Evolutionary conservation across 1,140 invertebrate genomes (phyloP).

Genomic region (Pogonomyrmex barbatus): DNA sequence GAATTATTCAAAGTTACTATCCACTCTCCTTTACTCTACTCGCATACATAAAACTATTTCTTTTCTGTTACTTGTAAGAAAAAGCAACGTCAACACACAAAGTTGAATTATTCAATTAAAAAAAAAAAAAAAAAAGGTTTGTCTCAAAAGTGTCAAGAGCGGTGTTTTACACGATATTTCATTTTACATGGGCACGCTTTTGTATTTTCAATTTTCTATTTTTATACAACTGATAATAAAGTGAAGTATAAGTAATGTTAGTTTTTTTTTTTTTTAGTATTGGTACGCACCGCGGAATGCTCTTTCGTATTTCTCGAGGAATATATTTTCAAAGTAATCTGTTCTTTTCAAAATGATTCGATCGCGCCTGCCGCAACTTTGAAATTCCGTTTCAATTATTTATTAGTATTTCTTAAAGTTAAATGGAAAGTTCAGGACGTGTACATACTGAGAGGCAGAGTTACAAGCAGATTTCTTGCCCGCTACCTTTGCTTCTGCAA

Average conservation of each 20-base stretch:
- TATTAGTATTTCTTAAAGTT: constrained; percentile 29
- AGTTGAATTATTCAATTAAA: constrained; percentile 25
- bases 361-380: not conserved
- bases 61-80: not conserved
- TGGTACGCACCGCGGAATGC: not conserved
- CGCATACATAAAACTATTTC: constrained; percentile 12
- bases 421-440: not conserved
- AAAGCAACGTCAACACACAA: not conserved
- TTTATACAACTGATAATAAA: not conserved
- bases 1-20: constrained; percentile 44
- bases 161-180: not conserved
- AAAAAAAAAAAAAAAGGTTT: not conserved
- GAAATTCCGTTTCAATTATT: not conserved
- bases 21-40: not conserved
- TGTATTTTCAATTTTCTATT: not conserved
- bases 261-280: not conserved
- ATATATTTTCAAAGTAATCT: not conserved
- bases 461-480: constrained; percentile 25
- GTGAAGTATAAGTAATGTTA: not conserved
- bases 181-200: not conserved
- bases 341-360: not conserved
- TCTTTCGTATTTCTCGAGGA: not conserved
- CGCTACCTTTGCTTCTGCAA: constrained; percentile 5
- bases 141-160: not conserved
- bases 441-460: not conserved